Evolutionary conservation across 2,888 invertebrate species (phyloP).

Genomic region (Masnerella sp.): DNA sequence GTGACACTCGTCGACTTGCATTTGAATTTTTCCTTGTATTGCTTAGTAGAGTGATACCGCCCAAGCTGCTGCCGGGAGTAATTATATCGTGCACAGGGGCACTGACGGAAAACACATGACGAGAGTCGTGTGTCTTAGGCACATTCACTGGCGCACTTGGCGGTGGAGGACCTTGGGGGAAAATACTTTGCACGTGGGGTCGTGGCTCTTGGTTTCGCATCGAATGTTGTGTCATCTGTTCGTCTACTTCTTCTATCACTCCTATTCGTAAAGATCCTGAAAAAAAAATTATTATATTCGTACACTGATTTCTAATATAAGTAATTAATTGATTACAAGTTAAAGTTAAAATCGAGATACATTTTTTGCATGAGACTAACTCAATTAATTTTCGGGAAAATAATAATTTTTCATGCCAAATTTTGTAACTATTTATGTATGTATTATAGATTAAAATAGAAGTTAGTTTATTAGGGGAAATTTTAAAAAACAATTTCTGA

Average conservation of each 20-base stretch:
- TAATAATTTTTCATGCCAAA: too few relatives aligned
- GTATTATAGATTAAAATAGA: too few relatives aligned
- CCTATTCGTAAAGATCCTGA: constrained; percentile 74
- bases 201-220: constrained; percentile 80
- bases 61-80: constrained; percentile 43
- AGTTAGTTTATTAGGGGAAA: too few relatives aligned
- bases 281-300: too few relatives aligned
- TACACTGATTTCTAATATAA: too few relatives aligned
- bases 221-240: constrained; percentile 90
- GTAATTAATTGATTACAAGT: too few relatives aligned
- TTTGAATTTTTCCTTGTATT: constrained; percentile 7
- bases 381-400: too few relatives aligned
- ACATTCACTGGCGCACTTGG: constrained; percentile 84
- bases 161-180: constrained; percentile 79
- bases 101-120: constrained; percentile 69
- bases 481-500: too few relatives aligned
- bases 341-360: too few relatives aligned
- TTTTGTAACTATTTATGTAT: too few relatives aligned
- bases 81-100: constrained; percentile 66
- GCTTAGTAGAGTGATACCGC: constrained; percentile 13
- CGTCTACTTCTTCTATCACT: constrained; percentile 81
- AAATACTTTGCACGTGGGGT: constrained; percentile 74
- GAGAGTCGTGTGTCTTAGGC: constrained; percentile 76
- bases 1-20: constrained; percentile 10
- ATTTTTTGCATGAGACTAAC: too few relatives aligned